Base-by-base conservation (phyloP, 2,797 vertebrate genomes). In the Galagoides demidoff region DNA sequence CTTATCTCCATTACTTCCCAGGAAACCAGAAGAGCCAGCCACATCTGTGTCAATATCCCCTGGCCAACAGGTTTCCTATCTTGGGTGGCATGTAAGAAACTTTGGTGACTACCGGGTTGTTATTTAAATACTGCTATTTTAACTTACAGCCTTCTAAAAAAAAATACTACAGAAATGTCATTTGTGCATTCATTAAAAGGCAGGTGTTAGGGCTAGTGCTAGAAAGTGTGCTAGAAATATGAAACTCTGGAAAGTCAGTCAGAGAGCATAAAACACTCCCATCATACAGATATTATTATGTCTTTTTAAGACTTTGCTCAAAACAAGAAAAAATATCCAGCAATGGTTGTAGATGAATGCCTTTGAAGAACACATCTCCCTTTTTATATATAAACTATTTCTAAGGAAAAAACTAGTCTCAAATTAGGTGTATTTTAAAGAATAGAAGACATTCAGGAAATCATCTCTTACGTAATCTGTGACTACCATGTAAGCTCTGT, bases 221-320 rank as follows among this genome's bases (percentile, higher is more conserved):
- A 59, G 73, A 73, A 89, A 94, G 92, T 39, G n/a, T 7, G 49
- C 34, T 49, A 78, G 57, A 63, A n/a, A 92, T 45, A 86, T 70
- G 37, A 3, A 85, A 34, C 49, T 78, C 76, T 57, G 52, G 76
- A 66, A 61, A 68, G 87, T 19, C 61, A 84, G 20, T 31, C 10
- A 57, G 52, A 68, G 6, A 43, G 52, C n/a, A 52, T 43, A 66
- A 76, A 85, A 78, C 61, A 85, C 22, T 19, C 19, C 27, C 2
- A n/a, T 17, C 59, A 66, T 20, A 4, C 20, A 2, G 45, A n/a
- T n/a, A 31, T 74, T 37, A 55, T 52, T 45, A 45, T 66, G 43
- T 16, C 55, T 61, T 49, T 78, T 85, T 63, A 94, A 74, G 12
- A 83, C 27, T 88, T 90, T 82, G 49, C 14, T 78, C 25, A 74